Base-by-base conservation (phyloP, 2,797 vertebrate species). In the Scarus forsteni region DNA sequence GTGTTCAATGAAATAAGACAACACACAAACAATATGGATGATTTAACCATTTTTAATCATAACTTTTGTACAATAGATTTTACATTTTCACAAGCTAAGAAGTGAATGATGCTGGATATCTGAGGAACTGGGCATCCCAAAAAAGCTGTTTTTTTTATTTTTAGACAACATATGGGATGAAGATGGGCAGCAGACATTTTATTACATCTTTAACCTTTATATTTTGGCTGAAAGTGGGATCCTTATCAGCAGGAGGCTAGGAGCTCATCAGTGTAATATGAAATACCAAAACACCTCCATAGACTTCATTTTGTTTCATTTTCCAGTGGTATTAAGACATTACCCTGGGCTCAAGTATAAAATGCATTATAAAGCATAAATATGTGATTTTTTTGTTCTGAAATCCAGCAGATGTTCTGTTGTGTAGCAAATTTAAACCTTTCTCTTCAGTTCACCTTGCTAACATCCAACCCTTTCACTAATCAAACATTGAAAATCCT, bases 21-120 rank as follows among this genome's bases (percentile, higher is more conserved):
- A 74, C 8, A 15, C 10, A 39, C 39, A 63, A 45, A 60, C 60
- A 49, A 16, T 52, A 68, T 69, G 70, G 71, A 85, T 87, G 88
- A 90, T 88, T 93, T 89, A 79, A 91, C 88, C 72, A 86, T 85
- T 92, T 93, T 93, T 92, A 92, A 88, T 93, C 73, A 63, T 86
- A 86, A 90, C 85, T 82, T 92, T 92, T 92, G 85, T 93, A 93
- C 91, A 94, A 93, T 93, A 93, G 86, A 93, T 93, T 93, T 92
- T 92, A 94, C 91, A 93, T 93, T 92, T 93, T 93, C 92, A 94
- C 92, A 93, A 94, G 93, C 93, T 85, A 93, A 87, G 92, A 90
- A 87, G 81, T 77, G 83, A 92, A 89, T 81, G 88, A 86, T 85
- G 86, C 84, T 67, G 19, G 67, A 77, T 59, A 84, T 85, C 80